Base-by-base conservation (phyloP, 2,113 vertebrate species). In the Coptodon rendalli region DNA sequence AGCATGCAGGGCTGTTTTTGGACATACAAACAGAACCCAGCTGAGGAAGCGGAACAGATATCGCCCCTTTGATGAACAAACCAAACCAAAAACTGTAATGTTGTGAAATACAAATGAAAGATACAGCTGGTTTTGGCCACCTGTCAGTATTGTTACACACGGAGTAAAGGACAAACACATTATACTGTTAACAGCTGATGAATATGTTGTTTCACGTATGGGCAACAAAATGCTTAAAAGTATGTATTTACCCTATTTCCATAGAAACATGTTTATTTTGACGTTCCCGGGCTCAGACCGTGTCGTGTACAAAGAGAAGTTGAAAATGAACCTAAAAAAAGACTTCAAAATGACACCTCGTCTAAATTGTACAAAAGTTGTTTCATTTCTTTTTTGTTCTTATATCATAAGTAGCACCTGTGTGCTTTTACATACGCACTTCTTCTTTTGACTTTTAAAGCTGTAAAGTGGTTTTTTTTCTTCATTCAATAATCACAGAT, bases 1-100 rank as follows among this genome's bases (percentile, higher is more conserved):
- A 95, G 94, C 94, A 95, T 94, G 93, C 93, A 93, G 93, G 94
- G 94, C 92, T 85, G 89, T 89, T 31, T 66, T 87, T 56, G 16
- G 36, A 53, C 6, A 54, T 71, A 86, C 81, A 81, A 84, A 89
- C 45, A 57, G 85, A 84, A 71, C 16, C 50, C 76, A 52, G 59
- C 24, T 10, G 10, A 54, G 61, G 14, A 27, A 17, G 45, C 17
- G 59, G 19, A 80, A 34, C 56, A 24, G 29, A 36, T 66, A 73
- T 59, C n/a, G 17, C 2, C 34, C 22, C 40, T 73, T 45, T 0
- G 40, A 73, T 10, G 22, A 73, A 29, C 68, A 45, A 73, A 45
- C 13, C 13, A 61, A 27, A 17, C 38, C 22, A 29, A 78, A 50
- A 78, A 7, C 43, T 50, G 24, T 78, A 13, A 31, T 1, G 45